Evolutionary conservation across 2,797 vertebrate species (phyloP), one percentile per base, ranked within the genome.

Genomic region (Pipistrellus nathusii): DNA sequence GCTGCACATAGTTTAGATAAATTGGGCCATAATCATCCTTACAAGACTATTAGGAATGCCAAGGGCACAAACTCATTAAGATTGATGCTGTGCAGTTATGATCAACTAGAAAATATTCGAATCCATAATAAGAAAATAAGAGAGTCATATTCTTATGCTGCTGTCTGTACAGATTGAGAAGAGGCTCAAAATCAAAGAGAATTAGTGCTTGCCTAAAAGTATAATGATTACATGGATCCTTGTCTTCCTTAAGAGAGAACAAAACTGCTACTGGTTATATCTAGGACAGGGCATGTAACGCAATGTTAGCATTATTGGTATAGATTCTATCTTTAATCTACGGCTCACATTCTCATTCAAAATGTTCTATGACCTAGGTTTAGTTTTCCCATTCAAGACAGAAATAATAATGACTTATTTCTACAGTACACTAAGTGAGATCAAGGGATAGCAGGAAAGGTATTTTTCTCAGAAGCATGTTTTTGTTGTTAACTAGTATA

Each of bases 41-140:
- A 30, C 8, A 69, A 25, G n/a, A 15, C 48, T 81, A 59, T 80
- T 91, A 71, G 53, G 27, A 91, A 68, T 90, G 55, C 64, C 57
- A 30, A 12, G 14, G 32, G 41, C 35, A 86, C 57, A 53, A 21
- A 57, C 35, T 77, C 18, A 30, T 17, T 17, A 13, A 53, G 51
- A 72, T 55, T 46, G 59, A 66, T 84, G 57, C 72, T 51, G n/a
- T 46, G 4, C 2, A 78, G 27, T 91, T 88, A 78, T 21, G 46
- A 14, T 23, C 64, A 85, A 20, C 35, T 51, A 75, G 55, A 85
- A 93, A 72, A 73, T 77, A 46, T 48, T 72, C 87, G 71, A 96
- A 84, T 89, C 68, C 55, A 8, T 85, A 84, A 71, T 92, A 44
- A 94, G 93, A 92, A 94, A 81, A 80, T 46, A 32, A 85, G 18